These are phyloP conservation scores for Lutjanus campechanus DNA, from an alignment of 2,797 vertebrate species.

Conservation along the genomic window DNA sequence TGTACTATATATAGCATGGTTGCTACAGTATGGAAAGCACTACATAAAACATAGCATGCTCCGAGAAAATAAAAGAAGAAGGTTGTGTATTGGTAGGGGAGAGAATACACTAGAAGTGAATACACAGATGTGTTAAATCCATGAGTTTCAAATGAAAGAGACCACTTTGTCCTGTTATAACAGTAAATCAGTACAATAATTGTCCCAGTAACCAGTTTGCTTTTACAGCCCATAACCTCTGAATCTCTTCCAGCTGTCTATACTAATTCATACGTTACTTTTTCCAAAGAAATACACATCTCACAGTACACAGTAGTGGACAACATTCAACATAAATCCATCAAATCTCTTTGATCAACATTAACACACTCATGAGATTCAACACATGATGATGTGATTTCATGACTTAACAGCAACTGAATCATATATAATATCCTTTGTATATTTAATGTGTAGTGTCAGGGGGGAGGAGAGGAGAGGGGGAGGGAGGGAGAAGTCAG, in stretches of 20 bases:
- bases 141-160: neutral
- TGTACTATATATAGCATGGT: conserved; percentile 39
- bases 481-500: neutral
- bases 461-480: too few relatives aligned
- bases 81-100: neutral
- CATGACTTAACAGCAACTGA: conserved; percentile 9
- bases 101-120: neutral
- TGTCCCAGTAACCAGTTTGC: neutral
- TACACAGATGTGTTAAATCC: neutral
- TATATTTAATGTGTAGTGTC: conserved; percentile 3
- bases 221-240: neutral
- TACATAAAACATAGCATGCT: conserved; percentile 7
- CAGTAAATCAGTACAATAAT: neutral
- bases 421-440: neutral
- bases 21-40: conserved; percentile 25
- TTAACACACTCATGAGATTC: neutral
- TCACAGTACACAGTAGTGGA: conserved; percentile 17
- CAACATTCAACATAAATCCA: conserved; percentile 23
- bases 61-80: conserved; percentile 12
- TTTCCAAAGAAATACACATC: conserved; percentile 8
- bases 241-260: conserved; percentile 31
- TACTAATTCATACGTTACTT: conserved; percentile 11
- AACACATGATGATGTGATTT: neutral
- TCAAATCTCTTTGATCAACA: conserved; percentile 11
- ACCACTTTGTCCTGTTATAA: neutral